phyloP scores from a whole-genome alignment of 2,797 vertebrate genomes.

The Rachycentron canadum region DNA sequence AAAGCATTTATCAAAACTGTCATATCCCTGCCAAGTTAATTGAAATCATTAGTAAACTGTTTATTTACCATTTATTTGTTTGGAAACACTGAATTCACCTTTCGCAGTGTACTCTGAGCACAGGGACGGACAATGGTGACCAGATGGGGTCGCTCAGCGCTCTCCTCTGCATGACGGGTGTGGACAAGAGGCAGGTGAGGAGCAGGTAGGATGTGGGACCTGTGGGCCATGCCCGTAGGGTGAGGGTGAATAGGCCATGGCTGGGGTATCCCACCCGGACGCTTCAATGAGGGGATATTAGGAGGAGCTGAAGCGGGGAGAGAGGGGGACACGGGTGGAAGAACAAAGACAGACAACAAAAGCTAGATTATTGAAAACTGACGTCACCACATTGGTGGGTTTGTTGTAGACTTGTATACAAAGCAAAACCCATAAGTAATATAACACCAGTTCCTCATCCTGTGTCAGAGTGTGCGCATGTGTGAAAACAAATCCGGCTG shows the following conservation, averaged over 20 bases:
- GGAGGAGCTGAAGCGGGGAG: constrained; percentile 77
- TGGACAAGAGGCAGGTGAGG: constrained; percentile 83
- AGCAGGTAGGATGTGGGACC: constrained; percentile 76
- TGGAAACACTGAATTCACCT: constrained; percentile 72
- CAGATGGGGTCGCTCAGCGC: constrained; percentile 90
- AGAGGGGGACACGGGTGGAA: not conserved
- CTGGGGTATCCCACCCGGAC: constrained; percentile 73
- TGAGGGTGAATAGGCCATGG: constrained; percentile 77
- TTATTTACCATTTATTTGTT: not conserved
- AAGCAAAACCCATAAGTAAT: constrained; percentile 71
- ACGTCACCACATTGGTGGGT: constrained; percentile 16
- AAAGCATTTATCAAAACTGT: too few relatives aligned
- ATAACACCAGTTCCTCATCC: constrained; percentile 60
- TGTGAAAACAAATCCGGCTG: constrained; percentile 85
- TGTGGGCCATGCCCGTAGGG: constrained; percentile 46
- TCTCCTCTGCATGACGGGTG: constrained; percentile 88
- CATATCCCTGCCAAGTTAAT: too few relatives aligned
- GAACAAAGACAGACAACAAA: constrained; percentile 28
- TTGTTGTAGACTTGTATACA: constrained; percentile 39
- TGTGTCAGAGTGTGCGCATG: constrained; percentile 41
- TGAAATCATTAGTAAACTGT: not conserved
- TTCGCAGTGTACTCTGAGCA: constrained; percentile 84
- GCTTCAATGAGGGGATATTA: constrained; percentile 73
- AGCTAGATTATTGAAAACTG: constrained; percentile 27
- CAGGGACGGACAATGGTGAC: constrained; percentile 92